Conservation (phyloP, 2,888 invertebrate species). For the Thysanoteuthis rhombus region DNA sequence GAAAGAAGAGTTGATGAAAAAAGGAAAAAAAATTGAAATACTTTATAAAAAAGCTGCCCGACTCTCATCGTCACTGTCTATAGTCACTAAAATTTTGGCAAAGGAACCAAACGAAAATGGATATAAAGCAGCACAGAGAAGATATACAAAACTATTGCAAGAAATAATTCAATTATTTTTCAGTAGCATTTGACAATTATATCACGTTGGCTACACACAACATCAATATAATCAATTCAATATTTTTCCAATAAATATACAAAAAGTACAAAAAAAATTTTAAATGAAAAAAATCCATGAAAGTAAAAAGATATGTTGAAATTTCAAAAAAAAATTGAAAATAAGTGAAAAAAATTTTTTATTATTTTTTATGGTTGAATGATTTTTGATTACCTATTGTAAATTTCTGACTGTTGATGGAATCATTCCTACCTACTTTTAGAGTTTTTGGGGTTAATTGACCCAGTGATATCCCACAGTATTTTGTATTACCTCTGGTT, state of each 20-base stretch:
- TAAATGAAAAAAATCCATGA: neutral
- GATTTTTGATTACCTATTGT: neutral
- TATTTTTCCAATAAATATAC: neutral
- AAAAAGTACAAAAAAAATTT: neutral
- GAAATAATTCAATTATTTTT: neutral
- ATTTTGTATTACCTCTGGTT: too few species aligned
- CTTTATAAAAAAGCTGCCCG: neutral
- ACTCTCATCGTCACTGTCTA: neutral
- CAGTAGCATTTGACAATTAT: neutral
- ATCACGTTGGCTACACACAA: neutral
- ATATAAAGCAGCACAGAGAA: neutral
- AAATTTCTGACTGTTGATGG: neutral
- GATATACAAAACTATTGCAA: neutral
- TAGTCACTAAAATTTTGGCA: neutral
- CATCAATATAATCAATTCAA: neutral
- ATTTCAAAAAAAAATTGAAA: neutral
- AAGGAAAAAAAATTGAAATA: neutral
- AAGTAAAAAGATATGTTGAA: neutral
- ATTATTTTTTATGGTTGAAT: neutral
- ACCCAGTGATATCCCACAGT: too few species aligned
- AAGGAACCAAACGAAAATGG: neutral
- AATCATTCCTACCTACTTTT: too few species aligned
- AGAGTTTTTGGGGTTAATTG: too few species aligned
- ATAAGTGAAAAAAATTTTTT: neutral
- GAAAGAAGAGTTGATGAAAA: neutral